Conservation (phyloP, 2,797 vertebrate genomes). For the Argentina silus region DNA sequence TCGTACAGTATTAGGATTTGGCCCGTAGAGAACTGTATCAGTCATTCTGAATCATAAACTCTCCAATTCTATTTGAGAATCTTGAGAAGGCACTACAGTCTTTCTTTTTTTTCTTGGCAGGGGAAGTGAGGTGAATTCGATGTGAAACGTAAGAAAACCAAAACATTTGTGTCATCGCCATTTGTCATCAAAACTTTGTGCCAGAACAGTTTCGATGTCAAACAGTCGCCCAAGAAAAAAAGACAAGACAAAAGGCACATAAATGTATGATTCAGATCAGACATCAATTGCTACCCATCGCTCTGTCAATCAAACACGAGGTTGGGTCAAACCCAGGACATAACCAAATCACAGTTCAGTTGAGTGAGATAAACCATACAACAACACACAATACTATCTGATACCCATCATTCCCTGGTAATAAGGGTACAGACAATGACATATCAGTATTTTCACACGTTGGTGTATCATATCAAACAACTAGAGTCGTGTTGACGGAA, state of each 20-base stretch:
- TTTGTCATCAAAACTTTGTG: conserved; percentile 25
- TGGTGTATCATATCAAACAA: conserved; percentile 10
- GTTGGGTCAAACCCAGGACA: no score
- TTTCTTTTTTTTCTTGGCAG: conserved; percentile 9
- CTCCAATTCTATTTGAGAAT: not conserved
- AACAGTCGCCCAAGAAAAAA: conserved; percentile 24
- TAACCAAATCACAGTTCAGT: no score
- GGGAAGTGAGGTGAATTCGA: conserved; percentile 22
- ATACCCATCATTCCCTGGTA: no score
- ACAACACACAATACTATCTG: no score
- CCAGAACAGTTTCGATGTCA: conserved; percentile 7
- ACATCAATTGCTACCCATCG: not conserved
- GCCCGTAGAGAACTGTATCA: no score
- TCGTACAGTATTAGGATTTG: no score
- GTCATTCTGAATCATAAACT: conserved; percentile 4
- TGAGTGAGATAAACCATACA: no score
- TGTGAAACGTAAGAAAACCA: conserved; percentile 17
- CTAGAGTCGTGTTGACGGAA: conserved; percentile 38
- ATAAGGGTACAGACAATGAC: not conserved
- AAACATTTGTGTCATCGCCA: conserved; percentile 4
- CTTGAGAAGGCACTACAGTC: not conserved
- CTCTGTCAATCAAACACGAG: no score
- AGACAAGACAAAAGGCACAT: not conserved
- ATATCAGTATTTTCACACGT: conserved; percentile 24
- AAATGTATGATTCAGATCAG: not conserved